Base-by-base conservation (phyloP, 2,888 invertebrate species). In the Lomographa bimaculata region DNA sequence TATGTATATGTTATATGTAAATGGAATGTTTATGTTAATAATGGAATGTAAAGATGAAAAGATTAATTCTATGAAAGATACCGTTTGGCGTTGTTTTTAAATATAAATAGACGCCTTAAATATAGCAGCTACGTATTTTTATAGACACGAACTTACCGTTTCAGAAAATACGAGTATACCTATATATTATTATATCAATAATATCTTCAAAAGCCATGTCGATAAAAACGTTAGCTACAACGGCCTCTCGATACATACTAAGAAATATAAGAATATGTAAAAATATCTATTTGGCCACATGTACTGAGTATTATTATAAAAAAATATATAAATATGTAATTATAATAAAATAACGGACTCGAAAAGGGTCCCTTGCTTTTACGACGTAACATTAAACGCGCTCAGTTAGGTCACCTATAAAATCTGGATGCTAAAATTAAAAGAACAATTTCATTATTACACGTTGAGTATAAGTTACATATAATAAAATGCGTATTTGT, bases 261-360 rank as follows among this genome's bases (percentile, higher is more conserved):
- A 35, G 37, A 8, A 12, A 27, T 26, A 44, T 32, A 45, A 27
- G 34, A 36, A 30, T 37, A 56, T 35, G 24, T 41, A 28, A 54
- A 50, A 51, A 56, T 42, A 56, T 54, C 60, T 70, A 71, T 70
- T 69, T 73, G 74, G 74, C 74, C 71, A 72, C 68, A 57, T 47
- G 56, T 50, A 50, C 44, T 48, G 63, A 61, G 60, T 59, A 57
- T 60, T 51, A 49, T 33, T 38, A 46, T 20, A 34, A 35, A 39
- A 35, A 33, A 26, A 40, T 27, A 7, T 28, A 30, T 11, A 14
- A 20, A 33, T 32, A 28, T 25, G 32, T 21, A 24, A 21, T 11
- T 25, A 29, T 6, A 27, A 11, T 19, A 19, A 18, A 34, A 27
- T 35, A 19, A 16, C 19, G 30, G 16, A 10, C 17, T 14, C 37